phyloP scores from a whole-genome alignment of 2,113 vertebrate species.

The Passerina amoena region DNA sequence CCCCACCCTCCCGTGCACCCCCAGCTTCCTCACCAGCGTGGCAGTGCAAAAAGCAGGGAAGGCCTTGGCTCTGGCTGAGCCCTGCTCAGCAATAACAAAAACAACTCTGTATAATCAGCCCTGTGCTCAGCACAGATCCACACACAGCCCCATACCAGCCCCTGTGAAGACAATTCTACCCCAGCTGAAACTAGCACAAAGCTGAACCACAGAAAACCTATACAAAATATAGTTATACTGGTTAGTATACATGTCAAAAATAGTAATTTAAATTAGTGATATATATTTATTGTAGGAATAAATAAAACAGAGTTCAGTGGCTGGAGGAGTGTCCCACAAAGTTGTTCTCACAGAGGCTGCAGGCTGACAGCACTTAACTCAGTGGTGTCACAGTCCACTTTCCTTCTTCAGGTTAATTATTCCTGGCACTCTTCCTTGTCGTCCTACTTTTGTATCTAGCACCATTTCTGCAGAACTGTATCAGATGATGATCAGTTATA shows the following conservation, averaged over 20 bases:
- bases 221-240: neutral
- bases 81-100: neutral
- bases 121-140: neutral
- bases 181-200: neutral
- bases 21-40: neutral
- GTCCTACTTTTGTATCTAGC: neutral
- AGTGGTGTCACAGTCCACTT: neutral
- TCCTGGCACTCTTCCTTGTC: neutral
- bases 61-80: neutral
- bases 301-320: neutral
- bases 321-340: neutral
- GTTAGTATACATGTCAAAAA: neutral
- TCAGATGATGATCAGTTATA: neutral
- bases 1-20: neutral
- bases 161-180: neutral
- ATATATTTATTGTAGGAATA: neutral
- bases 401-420: neutral
- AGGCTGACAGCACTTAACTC: neutral
- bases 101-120: neutral
- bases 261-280: neutral
- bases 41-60: neutral
- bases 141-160: neutral
- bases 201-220: neutral
- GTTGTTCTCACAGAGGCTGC: neutral
- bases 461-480: neutral